Base-by-base conservation (phyloP, 92 coral and sea anemone species). In the Scolanthus callimorphus region DNA sequence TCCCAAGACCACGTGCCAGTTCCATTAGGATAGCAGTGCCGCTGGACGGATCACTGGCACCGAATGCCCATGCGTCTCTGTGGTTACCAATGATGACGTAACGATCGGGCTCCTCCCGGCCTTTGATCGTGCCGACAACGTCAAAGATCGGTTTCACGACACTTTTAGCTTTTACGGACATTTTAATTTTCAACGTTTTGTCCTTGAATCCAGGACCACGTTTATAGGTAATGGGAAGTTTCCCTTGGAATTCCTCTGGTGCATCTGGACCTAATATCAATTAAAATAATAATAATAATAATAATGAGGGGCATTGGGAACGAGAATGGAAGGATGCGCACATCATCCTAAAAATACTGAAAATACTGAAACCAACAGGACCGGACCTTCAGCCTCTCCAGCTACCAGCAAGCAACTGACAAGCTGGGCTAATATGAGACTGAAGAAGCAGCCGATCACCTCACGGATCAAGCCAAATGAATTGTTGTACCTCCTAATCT, bases 11-110 rank as follows among this genome's bases (percentile, higher is more conserved):
- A 69, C 99, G 99, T 45, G 99, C 84, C 27, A 94, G 23, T 30
- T 89, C 99, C 97, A 94, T 89, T 51, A 94, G 48, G 21, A 89
- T 70, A 8, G 97, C 60, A 9, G 97, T 89, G 49, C 96, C 99
- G 65, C 97, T 89, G 68, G 76, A 68, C 29, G 97, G 80, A 70
- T 94, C 99, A 15, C 92, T 90, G 59, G 95, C 97, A 1, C 99
- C 99, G 31, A 76, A 84, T 30, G 77, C 95, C 99, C 99, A 94
- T 1, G 99, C 96, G 49, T 94, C 99, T 37, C 99, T 84, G 63
- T 94, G 99, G 41, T 90, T 80, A 52, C 99, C 99, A 77, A 94
- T 57, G 59, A 94, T 78, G 51, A 94, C 97, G 65, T 89, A 81
- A 53, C 99, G 99, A 69, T 94, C 99, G 58, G 99, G 96, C 54